Evolutionary conservation across 2,797 vertebrate genomes (phyloP), one percentile per base, ranked within the genome.

Genomic region (Smutsia temminckii): DNA sequence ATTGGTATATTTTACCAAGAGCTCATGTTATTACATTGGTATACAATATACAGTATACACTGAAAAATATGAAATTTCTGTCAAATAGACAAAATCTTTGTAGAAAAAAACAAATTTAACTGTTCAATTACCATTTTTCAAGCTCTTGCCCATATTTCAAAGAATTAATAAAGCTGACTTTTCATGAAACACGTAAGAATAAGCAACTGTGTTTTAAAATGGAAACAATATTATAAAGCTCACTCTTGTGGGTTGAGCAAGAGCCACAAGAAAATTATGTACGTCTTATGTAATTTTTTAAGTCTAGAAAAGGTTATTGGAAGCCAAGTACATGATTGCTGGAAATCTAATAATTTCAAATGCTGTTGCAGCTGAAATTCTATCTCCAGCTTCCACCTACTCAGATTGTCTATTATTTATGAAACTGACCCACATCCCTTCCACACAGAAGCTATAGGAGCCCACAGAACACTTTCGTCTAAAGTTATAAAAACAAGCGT

Each of bases 71-170:
- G 29, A 84, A n/a, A 77, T 88, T 85, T 94, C 25, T 83, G 63
- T 40, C 55, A 81, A 78, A 57, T 37, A 90, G 49, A 85, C 72
- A 94, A 91, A 93, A 17, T 69, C 29, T 91, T 59, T 66, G 25
- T 34, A 85, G 46, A 89, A 95, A 95, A 46, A 85, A 57, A 3
- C 40, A 69, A 90, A 69, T 88, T 6, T 55, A 85, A 61, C 6
- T 93, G 23, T 51, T 86, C 53, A 88, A 93, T 87, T 80, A 72
- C 42, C n/a, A 23, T 55, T 95, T 96, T 90, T 64, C 81, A 97
- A 91, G 63, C 29, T 79, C 55, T 95, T 93, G 34, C 21, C n/a
- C n/a, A 72, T 80, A 78, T 89, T 93, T 89, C 61, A 53, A 88
- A 85, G 20, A 94, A 94, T 89, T 74, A 87, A 91, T 85, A 80